phyloP scores from a whole-genome alignment of 53 echinoderm and acorn worm species.

The Zoroaster sp. region DNA sequence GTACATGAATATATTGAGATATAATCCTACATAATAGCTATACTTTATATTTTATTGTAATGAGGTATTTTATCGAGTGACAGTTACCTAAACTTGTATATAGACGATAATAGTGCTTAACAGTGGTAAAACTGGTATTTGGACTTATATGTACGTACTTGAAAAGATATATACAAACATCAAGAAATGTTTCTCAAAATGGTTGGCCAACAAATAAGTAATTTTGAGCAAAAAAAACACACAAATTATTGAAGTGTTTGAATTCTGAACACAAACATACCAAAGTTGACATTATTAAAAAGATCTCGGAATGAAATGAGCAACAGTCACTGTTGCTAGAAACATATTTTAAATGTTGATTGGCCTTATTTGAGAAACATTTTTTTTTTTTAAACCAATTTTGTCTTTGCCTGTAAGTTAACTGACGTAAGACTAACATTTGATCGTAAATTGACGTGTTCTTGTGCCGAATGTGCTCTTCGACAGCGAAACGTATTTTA shows the following conservation, averaged over 20 bases:
- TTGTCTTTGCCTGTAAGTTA: background rate
- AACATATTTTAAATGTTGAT: background rate
- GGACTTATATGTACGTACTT: background rate
- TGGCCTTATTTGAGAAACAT: background rate
- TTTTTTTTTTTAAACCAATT: background rate
- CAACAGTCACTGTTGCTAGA: too few relatives aligned
- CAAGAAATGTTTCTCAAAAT: background rate
- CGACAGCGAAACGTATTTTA: conserved; percentile 47
- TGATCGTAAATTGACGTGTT: conserved; percentile 17
- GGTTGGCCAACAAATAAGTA: background rate
- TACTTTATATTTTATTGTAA: conserved; percentile 35
- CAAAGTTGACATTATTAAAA: background rate
- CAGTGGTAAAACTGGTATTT: background rate
- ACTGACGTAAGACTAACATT: background rate
- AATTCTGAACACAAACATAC: background rate
- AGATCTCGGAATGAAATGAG: too few relatives aligned
- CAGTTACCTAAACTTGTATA: conserved; percentile 25
- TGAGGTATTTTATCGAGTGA: conserved; percentile 42
- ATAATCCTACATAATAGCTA: background rate
- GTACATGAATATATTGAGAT: background rate
- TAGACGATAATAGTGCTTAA: conserved; percentile 36
- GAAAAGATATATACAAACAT: background rate
- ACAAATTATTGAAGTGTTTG: background rate
- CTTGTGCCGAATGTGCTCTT: conserved; percentile 47
- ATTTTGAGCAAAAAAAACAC: background rate